Evolutionary conservation across 1,140 invertebrate genomes (phyloP), one percentile per base, ranked within the genome.

Genomic region (Drosophila sproati): DNA sequence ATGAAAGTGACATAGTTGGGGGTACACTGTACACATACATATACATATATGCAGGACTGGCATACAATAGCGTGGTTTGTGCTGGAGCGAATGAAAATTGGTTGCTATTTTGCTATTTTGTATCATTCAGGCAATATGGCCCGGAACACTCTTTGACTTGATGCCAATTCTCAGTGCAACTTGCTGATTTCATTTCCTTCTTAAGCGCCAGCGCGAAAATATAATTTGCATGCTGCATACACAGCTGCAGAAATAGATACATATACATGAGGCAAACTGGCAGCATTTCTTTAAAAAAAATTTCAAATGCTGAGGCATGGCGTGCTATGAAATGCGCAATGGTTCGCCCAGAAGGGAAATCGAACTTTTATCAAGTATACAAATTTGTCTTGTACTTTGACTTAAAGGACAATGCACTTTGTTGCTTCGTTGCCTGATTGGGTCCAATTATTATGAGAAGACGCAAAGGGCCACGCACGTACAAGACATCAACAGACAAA

Each of bases 161-260:
- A 88, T 87, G 82, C 77, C 83, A 87, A 82, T 87, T 80, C 20
- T 70, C 57, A 72, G 73, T 51, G 79, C 39, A 76, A 60, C 63
- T 79, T 80, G 71, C 82, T 86, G 82, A 87, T 87, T 87, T 87
- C 83, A 87, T 87, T 87, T 87, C 83, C 83, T 83, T 63, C 67
- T 88, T 83, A 87, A 88, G 83, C 73, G 69, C 29, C 68, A 79
- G 52, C 69, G 73, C 61, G 83, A 78, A 55, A 73, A 80, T 87
- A 80, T 83, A 72, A 88, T 88, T 83, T 87, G 80, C 80, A 78
- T 83, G 67, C 56, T 59, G 76, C 50, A 35, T 12, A 51, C 20
- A 37, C 37, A 59, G 51, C 5, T 60, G 31, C 32, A 29, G 8
- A 50, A 37, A n/a, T 60, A 56, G 32, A 39, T 34, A 41, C 12